Percentiles rank a stretch among this genome's conserved stretches.
phyloP scores from a whole-genome alignment of 2,113 vertebrate genomes.

The Strix uralensis region DNA sequence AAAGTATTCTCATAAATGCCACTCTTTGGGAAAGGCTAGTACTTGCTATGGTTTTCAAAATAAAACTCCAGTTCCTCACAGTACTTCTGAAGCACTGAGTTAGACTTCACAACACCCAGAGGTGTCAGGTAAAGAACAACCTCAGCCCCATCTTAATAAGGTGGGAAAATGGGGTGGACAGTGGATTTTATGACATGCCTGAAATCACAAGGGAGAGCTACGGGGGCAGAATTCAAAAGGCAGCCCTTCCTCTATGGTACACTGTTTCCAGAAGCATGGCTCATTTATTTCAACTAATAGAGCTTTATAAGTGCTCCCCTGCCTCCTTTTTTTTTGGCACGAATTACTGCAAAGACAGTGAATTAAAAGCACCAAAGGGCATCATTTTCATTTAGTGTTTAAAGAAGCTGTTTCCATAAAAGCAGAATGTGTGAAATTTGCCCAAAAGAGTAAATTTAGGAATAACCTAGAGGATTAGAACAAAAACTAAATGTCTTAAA shows the following conservation, averaged over 20 bases:
- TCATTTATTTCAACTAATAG: conserved; percentile 64
- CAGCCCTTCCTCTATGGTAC: conserved; percentile 20
- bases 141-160: conserved; percentile 1
- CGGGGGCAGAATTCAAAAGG: conserved; percentile 13
- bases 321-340: not conserved
- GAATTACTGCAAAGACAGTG: conserved; percentile 24
- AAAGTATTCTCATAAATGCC: conserved; percentile 35
- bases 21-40: not conserved
- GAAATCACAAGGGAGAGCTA: not conserved
- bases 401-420: conserved; percentile 27
- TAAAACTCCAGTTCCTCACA: not conserved
- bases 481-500: not conserved
- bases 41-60: not conserved
- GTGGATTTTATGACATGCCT: conserved; percentile 25
- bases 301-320: conserved; percentile 34
- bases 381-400: conserved; percentile 19
- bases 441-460: not conserved
- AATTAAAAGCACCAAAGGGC: conserved; percentile 43
- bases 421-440: not conserved
- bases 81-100: not conserved
- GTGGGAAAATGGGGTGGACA: conserved; percentile 40
- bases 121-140: not conserved
- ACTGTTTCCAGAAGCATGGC: conserved; percentile 19
- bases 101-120: not conserved
- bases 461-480: not conserved